Evolutionary conservation across 2,888 invertebrate genomes (phyloP).

Genomic region (Leistus spinibarbis): DNA sequence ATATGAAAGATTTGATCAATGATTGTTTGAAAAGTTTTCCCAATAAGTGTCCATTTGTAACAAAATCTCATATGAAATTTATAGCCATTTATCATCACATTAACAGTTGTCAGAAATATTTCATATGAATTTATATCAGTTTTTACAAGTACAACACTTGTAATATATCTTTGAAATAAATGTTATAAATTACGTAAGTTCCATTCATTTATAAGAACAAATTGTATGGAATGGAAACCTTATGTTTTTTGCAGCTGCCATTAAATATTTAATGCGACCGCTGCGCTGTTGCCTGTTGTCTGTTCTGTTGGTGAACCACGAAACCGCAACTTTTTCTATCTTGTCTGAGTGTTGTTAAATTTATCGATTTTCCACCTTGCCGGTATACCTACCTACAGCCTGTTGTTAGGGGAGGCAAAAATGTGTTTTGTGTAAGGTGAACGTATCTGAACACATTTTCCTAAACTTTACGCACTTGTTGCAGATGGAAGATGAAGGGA

Average conservation of each 20-base stretch:
- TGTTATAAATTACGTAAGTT: background rate
- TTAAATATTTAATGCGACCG: conserved; percentile 8
- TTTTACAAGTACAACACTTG: background rate
- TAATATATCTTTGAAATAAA: background rate
- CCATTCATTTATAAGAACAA: background rate
- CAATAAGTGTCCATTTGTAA: too few species aligned
- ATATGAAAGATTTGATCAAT: too few species aligned
- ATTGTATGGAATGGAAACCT: background rate
- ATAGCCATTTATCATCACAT: too few species aligned
- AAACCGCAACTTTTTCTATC: conserved; percentile 6
- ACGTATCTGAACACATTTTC: conserved; percentile 23
- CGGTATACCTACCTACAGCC: background rate
- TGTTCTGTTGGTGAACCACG: background rate
- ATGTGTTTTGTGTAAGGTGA: conserved; percentile 2
- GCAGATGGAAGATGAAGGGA: conserved; percentile 97
- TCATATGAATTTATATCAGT: too few species aligned
- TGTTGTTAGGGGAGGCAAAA: background rate
- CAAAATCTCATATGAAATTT: too few species aligned
- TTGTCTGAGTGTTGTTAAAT: background rate
- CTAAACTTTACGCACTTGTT: conserved; percentile 53
- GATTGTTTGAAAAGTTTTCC: too few species aligned
- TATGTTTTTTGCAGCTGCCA: background rate
- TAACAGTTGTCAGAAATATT: too few species aligned
- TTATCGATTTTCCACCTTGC: background rate
- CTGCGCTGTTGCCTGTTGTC: too few species aligned